A percentile compares a stretch with the other conserved stretches of the same genome.
These are phyloP conservation scores for Leptinotarsa haldemani DNA, from an alignment of 2,888 invertebrate genomes.

Conservation along the genomic window DNA sequence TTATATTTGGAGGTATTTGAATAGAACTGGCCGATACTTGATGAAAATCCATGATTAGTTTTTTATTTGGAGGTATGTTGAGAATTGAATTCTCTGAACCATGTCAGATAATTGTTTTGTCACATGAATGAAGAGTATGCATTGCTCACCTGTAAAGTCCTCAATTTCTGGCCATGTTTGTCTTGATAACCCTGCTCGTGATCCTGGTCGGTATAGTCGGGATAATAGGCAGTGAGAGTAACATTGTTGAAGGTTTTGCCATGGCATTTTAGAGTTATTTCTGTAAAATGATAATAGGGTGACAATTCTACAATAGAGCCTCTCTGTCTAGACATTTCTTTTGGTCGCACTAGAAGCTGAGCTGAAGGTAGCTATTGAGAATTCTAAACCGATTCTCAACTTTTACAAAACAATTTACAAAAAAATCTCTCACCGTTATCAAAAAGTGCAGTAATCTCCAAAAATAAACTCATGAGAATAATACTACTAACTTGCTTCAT, in stretches of 20 bases:
- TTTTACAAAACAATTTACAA: too few relatives aligned
- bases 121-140: not conserved
- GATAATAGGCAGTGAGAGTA: constrained; percentile 68
- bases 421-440: constrained; percentile 27
- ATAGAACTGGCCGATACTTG: too few relatives aligned
- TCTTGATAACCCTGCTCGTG: constrained; percentile 65
- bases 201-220: constrained; percentile 65
- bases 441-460: constrained; percentile 6
- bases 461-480: not conserved
- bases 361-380: too few relatives aligned
- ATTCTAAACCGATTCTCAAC: too few relatives aligned
- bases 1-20: too few relatives aligned
- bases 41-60: too few relatives aligned
- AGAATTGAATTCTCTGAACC: not conserved
- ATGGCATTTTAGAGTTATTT: constrained; percentile 61
- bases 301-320: not conserved
- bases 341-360: too few relatives aligned
- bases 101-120: not conserved
- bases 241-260: constrained; percentile 66
- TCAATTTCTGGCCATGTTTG: constrained; percentile 63
- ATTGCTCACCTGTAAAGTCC: constrained; percentile 66
- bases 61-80: too few relatives aligned
- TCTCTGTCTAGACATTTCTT: too few relatives aligned
- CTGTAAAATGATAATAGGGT: constrained; percentile 45
- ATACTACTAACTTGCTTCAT: constrained; percentile 12